These are phyloP conservation scores for Nasonia longicornis DNA, from an alignment of 1,140 invertebrate genomes.

Conservation along the genomic window DNA sequence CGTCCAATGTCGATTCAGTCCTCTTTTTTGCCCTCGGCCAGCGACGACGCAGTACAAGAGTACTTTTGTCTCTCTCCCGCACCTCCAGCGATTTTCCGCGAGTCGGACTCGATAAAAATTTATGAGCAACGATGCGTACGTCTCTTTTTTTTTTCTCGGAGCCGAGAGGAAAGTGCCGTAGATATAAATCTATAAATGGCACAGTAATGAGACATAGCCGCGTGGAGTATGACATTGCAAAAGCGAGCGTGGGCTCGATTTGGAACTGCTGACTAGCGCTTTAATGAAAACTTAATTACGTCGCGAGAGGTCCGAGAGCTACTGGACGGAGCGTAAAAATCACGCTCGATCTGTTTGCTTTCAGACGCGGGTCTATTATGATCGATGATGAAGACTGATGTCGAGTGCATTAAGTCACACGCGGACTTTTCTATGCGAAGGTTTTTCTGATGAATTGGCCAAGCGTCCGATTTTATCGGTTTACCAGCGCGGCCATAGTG, in stretches of 20 bases:
- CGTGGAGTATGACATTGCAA: conserved; percentile 30
- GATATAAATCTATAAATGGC: conserved; percentile 38
- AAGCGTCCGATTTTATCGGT: background rate
- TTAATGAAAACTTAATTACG: conserved; percentile 34
- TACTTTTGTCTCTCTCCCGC: background rate
- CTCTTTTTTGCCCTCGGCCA: background rate
- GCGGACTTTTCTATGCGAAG: background rate
- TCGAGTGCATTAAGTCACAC: conserved; percentile 14
- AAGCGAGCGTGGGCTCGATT: background rate
- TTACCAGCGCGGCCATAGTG: background rate
- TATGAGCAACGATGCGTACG: conserved; percentile 20
- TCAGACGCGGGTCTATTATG: background rate
- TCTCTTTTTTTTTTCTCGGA: background rate
- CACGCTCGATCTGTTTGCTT: background rate
- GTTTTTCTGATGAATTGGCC: background rate
- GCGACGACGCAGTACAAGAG: background rate
- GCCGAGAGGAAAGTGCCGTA: background rate
- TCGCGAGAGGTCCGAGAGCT: background rate
- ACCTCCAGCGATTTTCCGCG: background rate
- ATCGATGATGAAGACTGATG: conserved; percentile 6
- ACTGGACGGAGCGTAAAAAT: conserved; percentile 5
- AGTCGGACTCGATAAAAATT: conserved; percentile 33
- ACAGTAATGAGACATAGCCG: conserved; percentile 15
- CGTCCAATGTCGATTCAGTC: background rate
- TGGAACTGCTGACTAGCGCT: background rate